Evolutionary conservation across 2,888 invertebrate genomes (phyloP).

Genomic region (Heliconius cydno): DNA sequence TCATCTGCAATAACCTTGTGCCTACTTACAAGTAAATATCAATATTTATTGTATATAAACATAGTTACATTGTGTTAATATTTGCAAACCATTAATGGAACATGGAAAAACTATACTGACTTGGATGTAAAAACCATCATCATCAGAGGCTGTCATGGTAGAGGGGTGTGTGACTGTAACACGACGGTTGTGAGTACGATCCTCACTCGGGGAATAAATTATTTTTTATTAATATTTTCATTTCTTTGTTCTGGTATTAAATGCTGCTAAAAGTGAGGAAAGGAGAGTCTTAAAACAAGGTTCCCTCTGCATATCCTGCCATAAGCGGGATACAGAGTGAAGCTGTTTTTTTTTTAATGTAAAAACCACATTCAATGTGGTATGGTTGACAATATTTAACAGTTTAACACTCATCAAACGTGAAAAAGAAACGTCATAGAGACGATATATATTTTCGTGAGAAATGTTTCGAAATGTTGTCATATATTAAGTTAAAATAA

Average conservation of each 20-base stretch:
- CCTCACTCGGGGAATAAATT: no score
- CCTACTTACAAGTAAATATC: conserved; percentile 45
- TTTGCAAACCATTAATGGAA: background rate
- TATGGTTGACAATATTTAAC: no score
- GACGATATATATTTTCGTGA: background rate
- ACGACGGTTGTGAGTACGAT: background rate
- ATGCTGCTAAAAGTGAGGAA: background rate
- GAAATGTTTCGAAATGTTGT: no score
- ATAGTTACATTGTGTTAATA: background rate
- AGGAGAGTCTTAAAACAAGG: background rate
- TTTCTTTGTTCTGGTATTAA: background rate
- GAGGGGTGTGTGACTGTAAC: background rate
- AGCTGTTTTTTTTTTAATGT: background rate
- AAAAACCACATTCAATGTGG: no score
- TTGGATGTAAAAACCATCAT: background rate
- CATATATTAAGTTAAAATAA: background rate
- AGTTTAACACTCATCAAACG: no score
- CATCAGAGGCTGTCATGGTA: background rate
- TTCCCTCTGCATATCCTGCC: background rate
- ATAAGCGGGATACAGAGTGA: background rate
- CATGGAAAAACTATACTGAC: background rate
- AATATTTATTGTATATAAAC: conserved; percentile 36
- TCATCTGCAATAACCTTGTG: conserved; percentile 47
- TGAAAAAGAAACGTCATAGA: no score
- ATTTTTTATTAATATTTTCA: background rate